These are phyloP conservation scores for Exaiptasia diaphana DNA, from an alignment of 64 coral and sea anemone species.

Conservation along the genomic window DNA sequence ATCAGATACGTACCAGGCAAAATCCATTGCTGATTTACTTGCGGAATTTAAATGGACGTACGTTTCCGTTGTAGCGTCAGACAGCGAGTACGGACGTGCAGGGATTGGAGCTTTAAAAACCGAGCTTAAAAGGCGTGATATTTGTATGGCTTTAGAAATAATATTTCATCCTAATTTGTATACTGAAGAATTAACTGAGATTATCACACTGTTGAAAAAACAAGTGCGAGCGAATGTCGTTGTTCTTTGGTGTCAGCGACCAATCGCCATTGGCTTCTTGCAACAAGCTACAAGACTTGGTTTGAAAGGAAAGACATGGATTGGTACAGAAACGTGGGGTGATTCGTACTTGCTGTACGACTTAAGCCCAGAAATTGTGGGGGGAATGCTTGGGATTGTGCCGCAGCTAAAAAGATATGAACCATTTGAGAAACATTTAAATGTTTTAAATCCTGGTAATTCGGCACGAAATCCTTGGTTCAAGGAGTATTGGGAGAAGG, in stretches of 20 bases:
- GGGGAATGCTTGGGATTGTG: constrained; percentile 73
- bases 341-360: constrained; percentile 64
- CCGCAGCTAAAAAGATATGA: constrained; percentile 45
- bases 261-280: constrained; percentile 76
- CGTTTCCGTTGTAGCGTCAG: constrained; percentile 77
- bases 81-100: constrained; percentile 69
- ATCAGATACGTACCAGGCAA: constrained; percentile 81
- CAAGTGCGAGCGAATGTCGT: constrained; percentile 45
- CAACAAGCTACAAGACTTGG: constrained; percentile 61
- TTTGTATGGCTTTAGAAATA: constrained; percentile 61
- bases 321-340: constrained; percentile 89
- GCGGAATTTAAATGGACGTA: constrained; percentile 73
- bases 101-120: constrained; percentile 65
- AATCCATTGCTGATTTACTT: constrained; percentile 74
- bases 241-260: constrained; percentile 78
- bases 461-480: constrained; percentile 71
- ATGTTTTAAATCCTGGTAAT: constrained; percentile 39
- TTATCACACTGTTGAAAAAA: constrained; percentile 57
- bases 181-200: constrained; percentile 31
- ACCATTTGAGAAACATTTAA: constrained; percentile 45
- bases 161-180: constrained; percentile 64
- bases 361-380: constrained; percentile 53
- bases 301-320: constrained; percentile 68
- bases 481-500: constrained; percentile 59
- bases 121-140: constrained; percentile 59